Evolutionary conservation across 2,797 vertebrate genomes (phyloP).

Genomic region (Propithecus perrieri): DNA sequence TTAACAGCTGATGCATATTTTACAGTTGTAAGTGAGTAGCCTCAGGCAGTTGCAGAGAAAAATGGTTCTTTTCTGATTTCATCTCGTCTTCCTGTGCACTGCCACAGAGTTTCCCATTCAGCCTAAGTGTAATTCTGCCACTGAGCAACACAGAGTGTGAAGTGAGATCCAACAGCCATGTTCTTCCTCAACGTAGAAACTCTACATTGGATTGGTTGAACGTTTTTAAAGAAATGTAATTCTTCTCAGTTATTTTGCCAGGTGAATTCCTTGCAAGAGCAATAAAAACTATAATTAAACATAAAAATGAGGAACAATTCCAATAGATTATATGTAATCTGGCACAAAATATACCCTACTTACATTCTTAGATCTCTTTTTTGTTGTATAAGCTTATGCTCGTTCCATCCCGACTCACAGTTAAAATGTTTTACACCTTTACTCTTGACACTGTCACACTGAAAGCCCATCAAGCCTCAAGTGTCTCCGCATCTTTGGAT

Average conservation of each 20-base stretch:
- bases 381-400: neutral
- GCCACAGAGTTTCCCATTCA: conserved; percentile 25
- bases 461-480: conserved; percentile 30
- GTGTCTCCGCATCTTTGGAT: conserved; percentile 63
- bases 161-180: neutral
- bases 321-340: conserved; percentile 62
- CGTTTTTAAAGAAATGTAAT: conserved; percentile 63
- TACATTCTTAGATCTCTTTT: conserved; percentile 37
- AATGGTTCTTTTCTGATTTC: conserved; percentile 56
- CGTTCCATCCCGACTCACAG: neutral
- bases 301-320: conserved; percentile 73
- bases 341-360: conserved; percentile 61
- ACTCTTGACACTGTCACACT: neutral
- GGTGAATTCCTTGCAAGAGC: conserved; percentile 77
- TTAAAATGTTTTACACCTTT: neutral
- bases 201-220: neutral
- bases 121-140: conserved; percentile 41
- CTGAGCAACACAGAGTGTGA: neutral
- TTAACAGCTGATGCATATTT: conserved; percentile 73
- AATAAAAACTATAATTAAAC: conserved; percentile 82
- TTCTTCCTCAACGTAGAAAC: conserved; percentile 22
- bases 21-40: conserved; percentile 64
- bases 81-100: neutral
- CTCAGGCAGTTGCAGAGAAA: conserved; percentile 43
- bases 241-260: conserved; percentile 73